Base-by-base conservation (phyloP, 2,113 vertebrate species). In the Tauraco erythrolophus region DNA sequence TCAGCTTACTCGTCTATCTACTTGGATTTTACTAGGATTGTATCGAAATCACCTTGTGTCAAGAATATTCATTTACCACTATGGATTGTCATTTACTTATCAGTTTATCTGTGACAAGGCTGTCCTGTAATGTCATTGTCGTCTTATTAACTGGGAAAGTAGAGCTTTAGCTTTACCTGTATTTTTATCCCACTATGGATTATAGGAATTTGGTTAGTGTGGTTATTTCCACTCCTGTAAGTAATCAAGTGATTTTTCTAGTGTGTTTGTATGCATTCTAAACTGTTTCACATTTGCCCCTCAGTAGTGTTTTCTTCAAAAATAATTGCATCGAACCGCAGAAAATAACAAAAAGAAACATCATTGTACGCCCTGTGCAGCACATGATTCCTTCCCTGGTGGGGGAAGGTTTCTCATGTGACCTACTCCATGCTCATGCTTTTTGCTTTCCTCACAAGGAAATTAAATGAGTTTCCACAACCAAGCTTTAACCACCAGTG, bases 81-180 rank as follows among this genome's bases (percentile, higher is more conserved):
- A 85, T 18, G 54, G 62, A 92, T 58, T 97, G 84, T 93, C 90
- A 85, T 86, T 92, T 94, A 88, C 88, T 80, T 77, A 79, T 72
- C 70, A 70, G 70, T 94, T 97, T 90, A 88, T 66, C 75, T 85
- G 58, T 92, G 82, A 90, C 92, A 96, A 92, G 82, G 54, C 66
- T 93, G 62, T 78, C n/a, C 78, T 93, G 75, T 97, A 96, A 94
- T 62, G 62, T 74, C 87, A 83, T 14, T 54, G 57, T 77, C 86
- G 81, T 74, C 60, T 84, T 91, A 89, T 82, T 91, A 94, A 69
- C 31, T 50, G 50, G 18, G 45, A 77, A 94, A 93, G 71, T 24
- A 83, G 45, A 88, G n/a, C 3, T 72, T 88, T 58, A 80, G 18
- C 54, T 70, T 88, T 58, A 80, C 16, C 54, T 70, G 23, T 93